Conservation (phyloP, 92 coral and sea anemone species). For the Isaurus tuberculatus region DNA sequence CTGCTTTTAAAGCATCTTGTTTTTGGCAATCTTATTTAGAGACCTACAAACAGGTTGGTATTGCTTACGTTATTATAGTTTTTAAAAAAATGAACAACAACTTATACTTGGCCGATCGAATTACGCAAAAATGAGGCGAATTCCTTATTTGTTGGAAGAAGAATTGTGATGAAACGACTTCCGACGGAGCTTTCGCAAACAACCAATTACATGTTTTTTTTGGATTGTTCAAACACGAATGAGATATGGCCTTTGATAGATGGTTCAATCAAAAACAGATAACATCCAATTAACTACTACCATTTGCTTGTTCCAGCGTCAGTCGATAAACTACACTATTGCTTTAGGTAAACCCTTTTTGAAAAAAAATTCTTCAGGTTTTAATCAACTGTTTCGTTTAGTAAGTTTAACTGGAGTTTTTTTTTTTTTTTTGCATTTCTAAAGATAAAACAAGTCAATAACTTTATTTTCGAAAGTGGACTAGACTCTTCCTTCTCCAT, state of each 20-base stretch:
- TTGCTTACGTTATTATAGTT: background rate
- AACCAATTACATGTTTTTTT: conserved; percentile 20
- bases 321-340: background rate
- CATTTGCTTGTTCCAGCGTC: background rate
- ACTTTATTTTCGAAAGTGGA: background rate
- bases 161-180: background rate
- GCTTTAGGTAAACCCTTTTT: background rate
- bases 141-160: background rate
- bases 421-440: background rate
- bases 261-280: conserved; percentile 2
- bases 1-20: background rate
- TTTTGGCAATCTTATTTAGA: background rate
- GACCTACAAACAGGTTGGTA: background rate
- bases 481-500: background rate
- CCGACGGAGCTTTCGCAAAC: conserved; percentile 2
- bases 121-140: background rate
- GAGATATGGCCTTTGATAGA: conserved; percentile 17
- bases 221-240: background rate
- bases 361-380: background rate
- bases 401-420: no score
- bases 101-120: background rate
- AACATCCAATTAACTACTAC: conserved; percentile 11
- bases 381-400: background rate
- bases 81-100: background rate
- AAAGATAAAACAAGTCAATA: background rate